phyloP scores from a whole-genome alignment of 2,113 vertebrate genomes.

The Cisticola juncidis region DNA sequence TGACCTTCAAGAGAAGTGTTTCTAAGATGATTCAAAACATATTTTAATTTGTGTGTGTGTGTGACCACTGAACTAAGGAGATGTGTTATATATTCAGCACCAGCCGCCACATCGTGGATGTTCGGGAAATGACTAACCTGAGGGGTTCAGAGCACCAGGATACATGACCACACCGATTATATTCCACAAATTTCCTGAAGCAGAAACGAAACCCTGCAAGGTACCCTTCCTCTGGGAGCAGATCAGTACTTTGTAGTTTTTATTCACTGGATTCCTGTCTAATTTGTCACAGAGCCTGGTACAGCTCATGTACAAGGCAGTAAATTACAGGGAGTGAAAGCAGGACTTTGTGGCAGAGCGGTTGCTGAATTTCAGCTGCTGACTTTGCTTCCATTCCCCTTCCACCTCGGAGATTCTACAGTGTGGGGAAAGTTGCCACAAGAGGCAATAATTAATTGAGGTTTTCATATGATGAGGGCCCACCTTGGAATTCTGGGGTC shows the following conservation, averaged over 20 bases:
- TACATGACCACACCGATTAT: neutral
- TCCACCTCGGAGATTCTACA: neutral
- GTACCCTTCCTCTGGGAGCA: neutral
- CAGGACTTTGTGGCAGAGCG: neutral
- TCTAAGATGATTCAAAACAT: neutral
- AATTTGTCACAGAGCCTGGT: neutral
- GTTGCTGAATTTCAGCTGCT: neutral
- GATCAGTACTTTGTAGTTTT: neutral
- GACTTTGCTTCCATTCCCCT: neutral
- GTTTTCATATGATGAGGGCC: neutral
- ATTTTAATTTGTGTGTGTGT: neutral
- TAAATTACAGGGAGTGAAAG: neutral
- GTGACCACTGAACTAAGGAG: neutral
- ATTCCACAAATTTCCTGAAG: neutral
- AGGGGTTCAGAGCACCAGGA: neutral
- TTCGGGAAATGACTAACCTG: neutral
- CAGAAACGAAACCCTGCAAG: neutral
- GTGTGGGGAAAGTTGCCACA: neutral
- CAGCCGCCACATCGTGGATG: neutral
- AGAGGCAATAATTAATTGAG: neutral
- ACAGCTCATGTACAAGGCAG: neutral
- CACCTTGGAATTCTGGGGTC: neutral
- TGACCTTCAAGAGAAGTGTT: neutral
- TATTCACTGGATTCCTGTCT: neutral
- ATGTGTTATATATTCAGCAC: neutral